A percentile compares a stretch with the other conserved stretches of the same genome.
Conservation (phyloP, 2,888 invertebrate species). For the Andrena haemorrhoa region DNA sequence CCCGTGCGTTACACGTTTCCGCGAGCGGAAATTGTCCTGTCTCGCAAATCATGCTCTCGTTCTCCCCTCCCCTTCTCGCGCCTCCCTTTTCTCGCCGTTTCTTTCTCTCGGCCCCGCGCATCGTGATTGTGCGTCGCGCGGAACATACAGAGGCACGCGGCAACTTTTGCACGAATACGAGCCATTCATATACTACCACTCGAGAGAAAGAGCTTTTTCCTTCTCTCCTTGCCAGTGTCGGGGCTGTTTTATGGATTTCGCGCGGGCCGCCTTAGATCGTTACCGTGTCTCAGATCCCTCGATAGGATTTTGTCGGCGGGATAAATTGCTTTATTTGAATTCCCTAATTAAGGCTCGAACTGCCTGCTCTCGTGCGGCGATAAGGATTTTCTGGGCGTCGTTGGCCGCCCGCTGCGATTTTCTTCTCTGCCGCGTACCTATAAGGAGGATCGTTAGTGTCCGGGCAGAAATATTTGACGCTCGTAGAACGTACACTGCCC, state of each 20-base stretch:
- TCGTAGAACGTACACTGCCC: not conserved
- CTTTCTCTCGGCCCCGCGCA: not conserved
- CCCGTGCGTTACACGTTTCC: conserved; percentile 72
- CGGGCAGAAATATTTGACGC: not conserved
- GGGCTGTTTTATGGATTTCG: conserved; percentile 39
- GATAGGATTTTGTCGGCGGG: not conserved
- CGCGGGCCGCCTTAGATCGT: conserved; percentile 17
- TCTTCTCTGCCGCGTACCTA: not conserved
- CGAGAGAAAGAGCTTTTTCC: conserved; percentile 12
- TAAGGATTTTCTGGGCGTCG: conserved; percentile 3
- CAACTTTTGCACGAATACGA: conserved; percentile 21
- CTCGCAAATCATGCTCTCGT: conserved; percentile 74
- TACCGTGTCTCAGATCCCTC: conserved; percentile 18
- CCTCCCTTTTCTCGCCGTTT: not conserved
- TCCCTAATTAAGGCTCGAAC: conserved; percentile 37
- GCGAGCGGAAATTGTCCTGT: conserved; percentile 76
- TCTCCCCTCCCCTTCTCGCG: conserved; percentile 25
- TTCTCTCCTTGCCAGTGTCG: not conserved
- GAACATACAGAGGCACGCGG: conserved; percentile 3
- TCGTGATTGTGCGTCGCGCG: conserved; percentile 26
- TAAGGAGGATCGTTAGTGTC: too few species aligned
- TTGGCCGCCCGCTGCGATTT: not conserved
- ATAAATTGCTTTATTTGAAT: conserved; percentile 28
- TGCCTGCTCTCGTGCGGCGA: not conserved
- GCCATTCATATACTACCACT: conserved; percentile 19